Percentiles rank a stretch among this genome's conserved stretches.
Evolutionary conservation across 2,113 vertebrate species (phyloP).

Genomic region (Ceyx melanurus): DNA sequence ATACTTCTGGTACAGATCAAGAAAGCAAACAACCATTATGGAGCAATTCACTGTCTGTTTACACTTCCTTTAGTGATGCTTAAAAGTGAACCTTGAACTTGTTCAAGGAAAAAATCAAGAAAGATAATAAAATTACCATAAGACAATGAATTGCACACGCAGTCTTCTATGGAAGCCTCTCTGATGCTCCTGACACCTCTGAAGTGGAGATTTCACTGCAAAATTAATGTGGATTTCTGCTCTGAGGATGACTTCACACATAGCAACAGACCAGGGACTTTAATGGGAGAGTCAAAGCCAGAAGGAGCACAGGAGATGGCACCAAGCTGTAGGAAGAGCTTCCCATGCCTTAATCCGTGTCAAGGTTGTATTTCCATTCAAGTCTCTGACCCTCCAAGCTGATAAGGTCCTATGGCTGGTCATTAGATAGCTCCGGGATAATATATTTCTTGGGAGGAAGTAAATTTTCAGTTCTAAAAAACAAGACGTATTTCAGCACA

Average conservation of each 20-base stretch:
- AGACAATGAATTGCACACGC: neutral
- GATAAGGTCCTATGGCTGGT: neutral
- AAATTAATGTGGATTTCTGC: neutral
- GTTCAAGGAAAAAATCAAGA: neutral
- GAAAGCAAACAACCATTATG: neutral
- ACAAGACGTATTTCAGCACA: neutral
- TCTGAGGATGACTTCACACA: neutral
- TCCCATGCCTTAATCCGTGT: neutral
- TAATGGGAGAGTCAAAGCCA: neutral
- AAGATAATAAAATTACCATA: neutral
- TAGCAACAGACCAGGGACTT: neutral
- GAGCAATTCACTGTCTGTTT: neutral
- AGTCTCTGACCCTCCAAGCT: neutral
- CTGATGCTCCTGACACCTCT: neutral
- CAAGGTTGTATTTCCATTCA: neutral
- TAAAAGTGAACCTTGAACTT: neutral
- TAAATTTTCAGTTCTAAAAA: neutral
- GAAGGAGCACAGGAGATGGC: neutral
- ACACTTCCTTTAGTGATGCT: neutral
- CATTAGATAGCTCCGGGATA: neutral
- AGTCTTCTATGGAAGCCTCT: neutral
- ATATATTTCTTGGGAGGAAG: neutral
- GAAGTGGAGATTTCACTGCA: neutral
- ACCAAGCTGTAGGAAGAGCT: neutral
- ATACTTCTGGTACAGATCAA: neutral